Percentiles rank a stretch among this genome's conserved stretches.
Evolutionary conservation across 2,888 invertebrate genomes (phyloP).

Genomic region (Itoplectis maculator): DNA sequence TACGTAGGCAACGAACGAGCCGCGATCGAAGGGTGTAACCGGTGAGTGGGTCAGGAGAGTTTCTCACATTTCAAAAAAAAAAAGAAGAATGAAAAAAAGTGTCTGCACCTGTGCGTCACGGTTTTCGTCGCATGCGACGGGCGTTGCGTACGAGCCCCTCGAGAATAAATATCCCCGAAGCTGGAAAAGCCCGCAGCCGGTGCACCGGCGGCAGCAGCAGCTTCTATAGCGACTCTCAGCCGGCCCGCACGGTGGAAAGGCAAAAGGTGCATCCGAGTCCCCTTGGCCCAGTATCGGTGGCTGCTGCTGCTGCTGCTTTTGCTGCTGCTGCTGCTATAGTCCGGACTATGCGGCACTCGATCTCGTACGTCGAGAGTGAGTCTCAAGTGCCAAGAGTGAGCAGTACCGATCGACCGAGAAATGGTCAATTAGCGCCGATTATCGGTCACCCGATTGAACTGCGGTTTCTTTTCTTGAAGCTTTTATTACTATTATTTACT

Average conservation of each 20-base stretch:
- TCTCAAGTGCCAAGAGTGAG: neutral
- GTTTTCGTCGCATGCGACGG: too few relatives aligned
- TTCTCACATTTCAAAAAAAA: slow-evolving; percentile 58
- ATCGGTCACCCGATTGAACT: slow-evolving; percentile 33
- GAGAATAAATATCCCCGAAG: slow-evolving; percentile 34
- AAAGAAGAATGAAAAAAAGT: neutral
- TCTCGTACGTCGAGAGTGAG: too few relatives aligned
- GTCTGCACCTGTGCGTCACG: slow-evolving; percentile 52
- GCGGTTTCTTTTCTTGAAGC: too few relatives aligned
- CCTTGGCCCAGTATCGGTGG: slow-evolving; percentile 1
- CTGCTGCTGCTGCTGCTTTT: too few relatives aligned
- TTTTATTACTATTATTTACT: too few relatives aligned
- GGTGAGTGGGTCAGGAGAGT: slow-evolving; percentile 63
- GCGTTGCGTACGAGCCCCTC: neutral
- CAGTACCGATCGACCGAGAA: slow-evolving; percentile 17
- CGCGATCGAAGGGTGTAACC: slow-evolving; percentile 32
- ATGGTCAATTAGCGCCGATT: slow-evolving; percentile 31
- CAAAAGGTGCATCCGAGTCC: slow-evolving; percentile 5
- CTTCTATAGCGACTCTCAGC: too few relatives aligned
- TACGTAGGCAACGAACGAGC: slow-evolving; percentile 33
- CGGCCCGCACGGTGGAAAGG: slow-evolving; percentile 4
- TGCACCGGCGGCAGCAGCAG: too few relatives aligned
- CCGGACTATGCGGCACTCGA: too few relatives aligned
- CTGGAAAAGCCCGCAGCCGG: slow-evolving; percentile 31
- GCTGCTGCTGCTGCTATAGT: too few relatives aligned